Base-by-base conservation (phyloP, 1,140 invertebrate genomes). In the Drosophila bipectinata region DNA sequence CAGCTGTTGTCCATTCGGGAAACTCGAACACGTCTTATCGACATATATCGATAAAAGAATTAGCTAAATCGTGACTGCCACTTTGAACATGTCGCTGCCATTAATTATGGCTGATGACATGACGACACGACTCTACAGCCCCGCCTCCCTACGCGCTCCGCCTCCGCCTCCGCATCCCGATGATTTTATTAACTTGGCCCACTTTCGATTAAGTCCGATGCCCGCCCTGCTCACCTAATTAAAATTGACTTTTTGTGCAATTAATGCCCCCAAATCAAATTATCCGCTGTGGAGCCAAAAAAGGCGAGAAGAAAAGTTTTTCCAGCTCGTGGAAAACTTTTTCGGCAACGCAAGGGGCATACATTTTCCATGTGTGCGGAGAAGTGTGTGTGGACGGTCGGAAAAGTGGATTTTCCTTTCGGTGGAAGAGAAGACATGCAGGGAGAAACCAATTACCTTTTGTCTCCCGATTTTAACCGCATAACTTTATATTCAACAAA, bases 31-130 rank as follows among this genome's bases (percentile, higher is more conserved):
- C 82, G 82, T 85, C 82, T 82, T 78, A 85, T 87, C 83, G 83
- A 87, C 83, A 88, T 88, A 79, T 88, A 88, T 88, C 83, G 83
- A 88, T 88, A 88, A 88, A 88, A 88, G 83, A 88, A 88, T 88
- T 88, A 88, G 68, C 83, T 83, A 80, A 89, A 89, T 91, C 89
- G 89, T 91, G 89, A 89, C 89, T 84, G 72, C 72, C 64, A 73
- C 72, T 73, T 75, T 55, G 81, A 79, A 83, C 89, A 91, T 91
- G 89, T 91, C 89, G 81, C 76, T 78, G 68, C 79, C 89, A 91
- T 91, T 91, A 91, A 91, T 91, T 91, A 91, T 91, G 90, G 67
- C 57, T 68, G 72, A 76, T 76, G 73, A 68, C 71, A 74, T 62
- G 78, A 75, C 76, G 82, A 81, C 82, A 82, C 56, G 75, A 76